A percentile compares a stretch with the other conserved stretches of the same genome.
These are phyloP conservation scores for Epinephelus fuscoguttatus DNA, from an alignment of 2,113 vertebrate species.

Conservation along the genomic window DNA sequence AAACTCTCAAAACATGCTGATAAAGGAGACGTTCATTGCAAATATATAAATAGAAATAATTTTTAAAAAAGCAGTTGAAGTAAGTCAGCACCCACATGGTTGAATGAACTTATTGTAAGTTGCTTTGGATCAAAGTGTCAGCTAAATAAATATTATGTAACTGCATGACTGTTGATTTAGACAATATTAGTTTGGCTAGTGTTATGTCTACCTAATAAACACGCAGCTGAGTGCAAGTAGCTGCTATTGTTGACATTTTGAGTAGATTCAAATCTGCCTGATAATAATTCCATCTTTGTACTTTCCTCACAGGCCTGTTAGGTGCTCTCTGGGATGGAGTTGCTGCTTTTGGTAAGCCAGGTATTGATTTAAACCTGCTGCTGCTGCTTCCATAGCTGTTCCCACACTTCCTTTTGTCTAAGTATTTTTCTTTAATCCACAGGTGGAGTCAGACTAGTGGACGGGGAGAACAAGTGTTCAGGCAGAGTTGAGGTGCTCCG, in stretches of 20 bases:
- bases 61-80: no score
- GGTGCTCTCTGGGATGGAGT: conserved; percentile 70
- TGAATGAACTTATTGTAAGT: no score
- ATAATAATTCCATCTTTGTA: background rate
- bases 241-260: background rate
- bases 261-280: background rate
- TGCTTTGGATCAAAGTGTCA: no score
- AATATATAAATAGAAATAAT: no score
- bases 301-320: conserved; percentile 62
- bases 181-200: background rate
- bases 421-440: conserved; percentile 32
- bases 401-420: background rate
- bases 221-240: background rate
- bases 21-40: no score
- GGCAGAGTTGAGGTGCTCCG: conserved; percentile 83
- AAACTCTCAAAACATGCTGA: no score
- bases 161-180: background rate
- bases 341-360: conserved; percentile 74
- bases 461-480: conserved; percentile 77
- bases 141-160: no score
- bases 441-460: conserved; percentile 77
- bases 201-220: background rate
- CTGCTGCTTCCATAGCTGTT: background rate
- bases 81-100: no score
- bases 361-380: background rate